These are phyloP conservation scores for Pampus argenteus DNA, from an alignment of 2,797 vertebrate genomes.

Conservation along the genomic window DNA sequence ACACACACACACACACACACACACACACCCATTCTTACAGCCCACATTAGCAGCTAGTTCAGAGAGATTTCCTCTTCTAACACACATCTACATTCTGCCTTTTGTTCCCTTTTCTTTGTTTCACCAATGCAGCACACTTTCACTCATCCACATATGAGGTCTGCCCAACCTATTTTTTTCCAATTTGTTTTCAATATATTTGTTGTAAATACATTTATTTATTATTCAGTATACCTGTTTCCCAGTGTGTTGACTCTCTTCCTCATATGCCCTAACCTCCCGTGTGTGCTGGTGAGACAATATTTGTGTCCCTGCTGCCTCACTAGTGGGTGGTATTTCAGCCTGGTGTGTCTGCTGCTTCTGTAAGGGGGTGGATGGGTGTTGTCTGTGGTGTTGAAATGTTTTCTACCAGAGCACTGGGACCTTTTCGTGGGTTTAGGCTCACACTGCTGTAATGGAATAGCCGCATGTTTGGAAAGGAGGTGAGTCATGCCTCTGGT, in stretches of 20 bases:
- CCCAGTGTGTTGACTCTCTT: not conserved
- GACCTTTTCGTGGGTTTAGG: conserved; percentile 55
- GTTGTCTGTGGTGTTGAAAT: conserved; percentile 50
- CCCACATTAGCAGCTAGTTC: too few species aligned
- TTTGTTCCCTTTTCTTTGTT: too few species aligned
- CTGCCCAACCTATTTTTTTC: too few species aligned
- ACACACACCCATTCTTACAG: too few species aligned
- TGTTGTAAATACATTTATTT: too few species aligned
- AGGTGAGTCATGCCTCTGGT: conserved; percentile 53
- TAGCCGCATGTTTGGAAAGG: conserved; percentile 38
- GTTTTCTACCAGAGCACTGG: conserved; percentile 51
- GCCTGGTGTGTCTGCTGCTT: conserved; percentile 23
- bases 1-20: too few species aligned
- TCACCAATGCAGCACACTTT: too few species aligned
- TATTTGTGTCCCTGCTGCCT: conserved; percentile 16
- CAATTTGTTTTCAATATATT: too few species aligned
- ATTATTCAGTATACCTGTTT: too few species aligned
- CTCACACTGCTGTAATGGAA: conserved; percentile 56
- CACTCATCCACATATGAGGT: too few species aligned
- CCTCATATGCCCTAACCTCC: not conserved
- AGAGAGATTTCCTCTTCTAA: too few species aligned
- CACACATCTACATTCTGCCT: too few species aligned
- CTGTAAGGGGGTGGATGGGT: conserved; percentile 45
- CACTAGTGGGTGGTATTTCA: conserved; percentile 34
- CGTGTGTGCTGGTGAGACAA: conserved; percentile 12